phyloP scores from a whole-genome alignment of 2,113 vertebrate genomes.

The Eptesicus fuscus region DNA sequence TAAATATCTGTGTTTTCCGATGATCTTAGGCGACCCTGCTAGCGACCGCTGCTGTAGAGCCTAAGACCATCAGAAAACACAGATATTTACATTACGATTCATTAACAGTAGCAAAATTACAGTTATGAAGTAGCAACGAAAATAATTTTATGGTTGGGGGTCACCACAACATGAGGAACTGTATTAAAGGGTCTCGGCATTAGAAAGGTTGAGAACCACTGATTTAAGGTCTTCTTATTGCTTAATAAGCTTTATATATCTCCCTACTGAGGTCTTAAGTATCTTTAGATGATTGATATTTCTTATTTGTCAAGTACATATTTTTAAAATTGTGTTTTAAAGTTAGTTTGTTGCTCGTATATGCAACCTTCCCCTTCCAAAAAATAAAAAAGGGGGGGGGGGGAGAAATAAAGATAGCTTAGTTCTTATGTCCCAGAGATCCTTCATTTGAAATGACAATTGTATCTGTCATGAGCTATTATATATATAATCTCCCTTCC shows the following conservation, averaged over 20 bases:
- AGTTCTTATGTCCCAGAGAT: background rate
- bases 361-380: background rate
- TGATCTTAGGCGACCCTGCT: too few relatives aligned
- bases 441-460: conserved; percentile 17
- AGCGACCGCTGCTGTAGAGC: too few relatives aligned
- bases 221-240: background rate
- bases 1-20: too few relatives aligned
- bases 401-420: background rate
- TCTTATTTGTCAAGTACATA: background rate
- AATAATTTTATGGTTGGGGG: too few relatives aligned
- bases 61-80: too few relatives aligned
- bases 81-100: too few relatives aligned
- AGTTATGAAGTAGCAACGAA: too few relatives aligned
- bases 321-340: background rate
- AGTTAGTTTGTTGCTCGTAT: background rate
- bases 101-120: too few relatives aligned
- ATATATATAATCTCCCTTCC: background rate
- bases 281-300: background rate
- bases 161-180: too few relatives aligned
- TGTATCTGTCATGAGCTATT: background rate
- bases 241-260: background rate
- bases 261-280: background rate
- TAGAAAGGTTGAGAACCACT: too few relatives aligned
- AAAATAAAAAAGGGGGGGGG: background rate
- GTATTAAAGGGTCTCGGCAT: too few relatives aligned